Conservation (phyloP, 2,797 vertebrate species). For the Staurois parvus region DNA sequence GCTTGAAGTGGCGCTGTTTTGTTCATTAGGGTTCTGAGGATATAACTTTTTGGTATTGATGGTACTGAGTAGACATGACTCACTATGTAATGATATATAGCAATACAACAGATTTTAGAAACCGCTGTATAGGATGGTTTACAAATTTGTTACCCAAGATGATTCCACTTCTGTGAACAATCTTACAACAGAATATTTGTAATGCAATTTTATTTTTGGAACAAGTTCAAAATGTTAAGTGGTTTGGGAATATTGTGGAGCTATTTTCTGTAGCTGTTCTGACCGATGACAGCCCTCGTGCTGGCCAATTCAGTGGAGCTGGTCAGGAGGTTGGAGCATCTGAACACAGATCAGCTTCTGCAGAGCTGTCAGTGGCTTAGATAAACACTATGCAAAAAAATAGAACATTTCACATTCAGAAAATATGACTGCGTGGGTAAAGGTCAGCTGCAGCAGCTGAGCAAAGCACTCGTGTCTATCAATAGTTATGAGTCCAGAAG, state of each 20-base stretch:
- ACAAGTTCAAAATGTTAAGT: conserved; percentile 3
- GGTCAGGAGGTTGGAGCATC: conserved; percentile 16
- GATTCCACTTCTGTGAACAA: too few relatives aligned
- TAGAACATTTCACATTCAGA: conserved; percentile 17
- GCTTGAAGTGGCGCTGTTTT: too few relatives aligned
- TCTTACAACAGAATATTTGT: not conserved
- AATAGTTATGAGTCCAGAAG: conserved; percentile 24
- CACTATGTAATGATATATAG: too few relatives aligned
- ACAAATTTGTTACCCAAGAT: too few relatives aligned
- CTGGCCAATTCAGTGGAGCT: conserved; percentile 13
- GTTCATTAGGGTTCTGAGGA: too few relatives aligned
- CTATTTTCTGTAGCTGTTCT: not conserved
- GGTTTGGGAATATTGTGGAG: conserved; percentile 1
- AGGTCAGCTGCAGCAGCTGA: conserved; percentile 1
- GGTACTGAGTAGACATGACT: too few relatives aligned
- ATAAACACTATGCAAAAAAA: conserved; percentile 5
- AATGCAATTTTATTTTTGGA: conserved; percentile 2
- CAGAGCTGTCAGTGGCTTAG: conserved; percentile 28
- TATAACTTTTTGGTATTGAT: too few relatives aligned
- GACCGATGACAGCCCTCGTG: not conserved
- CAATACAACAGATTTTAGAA: too few relatives aligned
- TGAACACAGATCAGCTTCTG: conserved; percentile 11
- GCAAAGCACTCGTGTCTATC: conserved; percentile 2
- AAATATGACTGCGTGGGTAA: conserved; percentile 19
- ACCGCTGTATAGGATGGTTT: too few relatives aligned